Percentiles rank a stretch among this genome's conserved stretches.
Conservation (phyloP, 2,113 vertebrate genomes). For the Ctenomys sociabilis region DNA sequence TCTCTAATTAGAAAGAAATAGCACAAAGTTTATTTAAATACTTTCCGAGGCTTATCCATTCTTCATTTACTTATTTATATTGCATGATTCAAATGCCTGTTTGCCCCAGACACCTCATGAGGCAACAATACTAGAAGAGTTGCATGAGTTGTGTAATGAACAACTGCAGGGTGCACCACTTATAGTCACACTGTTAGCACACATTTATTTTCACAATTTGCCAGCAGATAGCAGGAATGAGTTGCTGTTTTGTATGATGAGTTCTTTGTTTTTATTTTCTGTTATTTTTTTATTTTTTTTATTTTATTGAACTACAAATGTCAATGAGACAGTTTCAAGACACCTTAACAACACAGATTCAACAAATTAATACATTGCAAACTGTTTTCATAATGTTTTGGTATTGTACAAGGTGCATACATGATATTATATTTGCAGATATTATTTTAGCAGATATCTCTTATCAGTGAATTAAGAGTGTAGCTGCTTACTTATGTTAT, state of each 20-base stretch:
- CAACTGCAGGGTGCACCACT: slow-evolving; percentile 16
- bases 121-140: neutral
- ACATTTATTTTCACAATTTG: neutral
- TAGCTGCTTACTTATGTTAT: too few relatives aligned
- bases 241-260: neutral
- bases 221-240: slow-evolving; percentile 31
- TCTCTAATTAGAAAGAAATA: slow-evolving; percentile 1
- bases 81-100: neutral
- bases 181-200: neutral
- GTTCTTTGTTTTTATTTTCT: too few relatives aligned
- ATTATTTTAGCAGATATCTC: too few relatives aligned
- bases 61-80: neutral
- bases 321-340: too few relatives aligned
- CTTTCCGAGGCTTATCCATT: neutral
- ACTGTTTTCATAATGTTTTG: too few relatives aligned
- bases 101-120: neutral
- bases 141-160: neutral
- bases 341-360: too few relatives aligned
- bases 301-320: too few relatives aligned
- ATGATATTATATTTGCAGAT: too few relatives aligned
- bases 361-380: too few relatives aligned
- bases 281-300: too few relatives aligned
- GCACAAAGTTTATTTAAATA: neutral
- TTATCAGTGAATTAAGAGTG: too few relatives aligned
- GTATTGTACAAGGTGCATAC: too few relatives aligned